These are phyloP conservation scores for Plecotus auritus DNA, from an alignment of 2,113 vertebrate genomes.

Conservation along the genomic window DNA sequence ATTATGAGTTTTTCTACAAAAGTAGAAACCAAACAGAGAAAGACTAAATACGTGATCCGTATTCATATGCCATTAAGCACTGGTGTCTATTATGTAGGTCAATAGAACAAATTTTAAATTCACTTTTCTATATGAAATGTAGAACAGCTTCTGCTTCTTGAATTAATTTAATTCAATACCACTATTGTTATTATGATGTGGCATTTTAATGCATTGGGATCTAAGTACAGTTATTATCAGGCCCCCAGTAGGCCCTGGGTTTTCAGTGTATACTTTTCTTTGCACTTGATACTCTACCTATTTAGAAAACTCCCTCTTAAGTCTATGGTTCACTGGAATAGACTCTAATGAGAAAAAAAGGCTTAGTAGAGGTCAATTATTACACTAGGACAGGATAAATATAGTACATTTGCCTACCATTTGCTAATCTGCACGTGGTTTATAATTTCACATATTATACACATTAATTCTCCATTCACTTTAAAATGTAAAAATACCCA, in stretches of 20 bases:
- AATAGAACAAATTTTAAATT: neutral
- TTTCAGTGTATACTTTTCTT: neutral
- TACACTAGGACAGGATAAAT: conserved; percentile 20
- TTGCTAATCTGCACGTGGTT: neutral
- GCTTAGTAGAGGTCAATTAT: neutral
- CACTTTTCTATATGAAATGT: conserved; percentile 1
- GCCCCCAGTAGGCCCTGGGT: neutral
- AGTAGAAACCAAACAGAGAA: neutral
- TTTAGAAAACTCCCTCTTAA: neutral
- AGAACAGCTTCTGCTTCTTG: neutral
- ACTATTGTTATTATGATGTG: neutral
- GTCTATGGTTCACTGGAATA: neutral
- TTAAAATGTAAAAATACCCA: conserved; percentile 1
- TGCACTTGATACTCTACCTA: neutral
- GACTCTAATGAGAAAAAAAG: neutral
- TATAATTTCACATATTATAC: neutral
- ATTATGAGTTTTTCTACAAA: neutral
- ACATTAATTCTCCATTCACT: neutral
- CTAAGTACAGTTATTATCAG: neutral
- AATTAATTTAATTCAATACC: neutral
- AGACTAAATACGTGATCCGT: neutral
- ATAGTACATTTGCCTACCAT: neutral
- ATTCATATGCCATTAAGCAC: neutral
- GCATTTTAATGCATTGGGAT: neutral
- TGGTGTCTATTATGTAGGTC: neutral